Base-by-base conservation (phyloP, 2,888 invertebrate genomes). In the Itoplectis maculator region DNA sequence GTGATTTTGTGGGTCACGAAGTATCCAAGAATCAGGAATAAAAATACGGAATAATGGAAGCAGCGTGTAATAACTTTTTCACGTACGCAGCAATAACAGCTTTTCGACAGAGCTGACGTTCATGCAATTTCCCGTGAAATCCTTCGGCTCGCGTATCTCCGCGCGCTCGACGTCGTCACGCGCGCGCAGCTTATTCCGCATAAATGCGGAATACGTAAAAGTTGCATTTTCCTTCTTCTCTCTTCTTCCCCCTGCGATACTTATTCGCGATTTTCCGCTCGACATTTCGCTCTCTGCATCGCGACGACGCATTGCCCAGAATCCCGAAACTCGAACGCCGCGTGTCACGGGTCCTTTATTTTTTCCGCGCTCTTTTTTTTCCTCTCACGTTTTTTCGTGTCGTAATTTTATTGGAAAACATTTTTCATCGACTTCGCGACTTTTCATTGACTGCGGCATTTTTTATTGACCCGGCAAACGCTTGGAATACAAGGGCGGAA, bases 211-310 rank as follows among this genome's bases (percentile, higher is more conserved):
- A 29, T 29, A 29, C 5, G 5, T 29, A 29, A 29, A 29, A 3
- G 29, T 29, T 29, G 5, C 5, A 29, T 42, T 63, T 54, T 66
- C 29, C 15, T 47, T 66, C 61, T 56, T 42, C 45, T 37, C 18
- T 29, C 20, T 40, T 49, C 45, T 2, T 40, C 15, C 3, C 4
- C 18, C 65, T 15, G 37, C 23, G 23, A 47, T 51, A 29, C 68
- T 20, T 56, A 61, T 37, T 49, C 40, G 61, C n/a, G 45, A 68
- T 61, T 77, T 29, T 29, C 29, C 29, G 29, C 29, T 29, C 47
- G 59, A 5, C 11, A 20, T 49, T 51, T 29, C 40, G 5, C 45
- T 40, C 23, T 42, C 56, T 13, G 29, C 29, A 47, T 29, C 42
- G 9, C 47, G 47, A 49, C n/a, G 47, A 40, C n/a, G n/a, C 47